A percentile compares a stretch with the other conserved stretches of the same genome.
These are phyloP conservation scores for Agapornis roseicollis DNA, from an alignment of 2,113 vertebrate species.

Conservation along the genomic window DNA sequence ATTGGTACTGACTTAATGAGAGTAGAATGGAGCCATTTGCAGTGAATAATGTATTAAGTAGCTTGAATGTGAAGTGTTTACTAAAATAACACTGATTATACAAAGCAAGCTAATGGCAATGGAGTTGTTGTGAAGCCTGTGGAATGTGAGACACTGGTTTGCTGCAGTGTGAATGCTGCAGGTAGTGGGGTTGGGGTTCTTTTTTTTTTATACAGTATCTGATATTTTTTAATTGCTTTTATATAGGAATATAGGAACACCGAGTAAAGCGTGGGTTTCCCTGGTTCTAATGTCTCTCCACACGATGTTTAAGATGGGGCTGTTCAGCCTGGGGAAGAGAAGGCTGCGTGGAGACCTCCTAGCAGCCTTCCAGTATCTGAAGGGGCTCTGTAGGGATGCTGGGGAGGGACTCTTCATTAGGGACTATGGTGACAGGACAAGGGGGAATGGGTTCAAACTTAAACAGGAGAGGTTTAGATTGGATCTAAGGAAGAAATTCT, in stretches of 20 bases:
- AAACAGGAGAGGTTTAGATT: background rate
- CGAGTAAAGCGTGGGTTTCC: background rate
- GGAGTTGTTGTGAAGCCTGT: background rate
- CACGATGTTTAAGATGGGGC: background rate
- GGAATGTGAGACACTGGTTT: background rate
- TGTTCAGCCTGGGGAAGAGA: background rate
- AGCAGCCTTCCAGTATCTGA: background rate
- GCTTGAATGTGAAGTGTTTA: slow-evolving; percentile 16
- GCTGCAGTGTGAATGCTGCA: background rate
- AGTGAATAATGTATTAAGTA: background rate
- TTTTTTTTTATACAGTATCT: background rate
- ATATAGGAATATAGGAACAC: background rate
- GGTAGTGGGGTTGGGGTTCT: background rate
- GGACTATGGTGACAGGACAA: background rate
- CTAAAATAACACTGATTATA: slow-evolving; percentile 15
- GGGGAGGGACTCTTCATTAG: background rate
- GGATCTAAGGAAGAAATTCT: background rate
- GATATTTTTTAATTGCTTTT: background rate
- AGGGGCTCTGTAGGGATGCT: background rate
- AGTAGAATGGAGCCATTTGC: background rate
- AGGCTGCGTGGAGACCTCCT: background rate
- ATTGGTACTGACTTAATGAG: background rate
- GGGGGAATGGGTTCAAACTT: background rate
- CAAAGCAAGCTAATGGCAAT: background rate
- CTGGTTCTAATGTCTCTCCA: background rate